Percentiles rank a stretch among this genome's conserved stretches.
Evolutionary conservation across 2,888 invertebrate genomes (phyloP).

Genomic region (Meganola albula): DNA sequence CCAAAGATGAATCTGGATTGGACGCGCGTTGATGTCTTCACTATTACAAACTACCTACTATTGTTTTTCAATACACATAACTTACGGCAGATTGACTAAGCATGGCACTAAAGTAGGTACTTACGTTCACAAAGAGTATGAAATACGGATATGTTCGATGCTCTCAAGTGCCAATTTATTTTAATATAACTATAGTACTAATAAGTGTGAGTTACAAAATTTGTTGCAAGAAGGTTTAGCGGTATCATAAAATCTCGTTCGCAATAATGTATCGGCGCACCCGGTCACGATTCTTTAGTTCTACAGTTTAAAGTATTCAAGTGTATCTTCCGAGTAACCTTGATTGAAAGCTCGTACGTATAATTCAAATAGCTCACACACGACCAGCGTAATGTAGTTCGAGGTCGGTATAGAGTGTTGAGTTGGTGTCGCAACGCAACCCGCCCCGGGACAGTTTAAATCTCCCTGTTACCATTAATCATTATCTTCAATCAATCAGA

Average conservation of each 20-base stretch:
- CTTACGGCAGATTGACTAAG: no score
- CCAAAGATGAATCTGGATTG: slow-evolving; percentile 22
- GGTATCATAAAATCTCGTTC: slow-evolving; percentile 14
- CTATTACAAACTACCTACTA: slow-evolving; percentile 13
- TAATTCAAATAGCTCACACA: slow-evolving; percentile 52
- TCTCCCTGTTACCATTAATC: slow-evolving; percentile 23
- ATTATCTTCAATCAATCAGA: slow-evolving; percentile 16
- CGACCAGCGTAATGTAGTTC: slow-evolving; percentile 49
- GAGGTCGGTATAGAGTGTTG: slow-evolving; percentile 45
- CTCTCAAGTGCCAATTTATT: no score
- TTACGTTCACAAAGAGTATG: slow-evolving; percentile 7
- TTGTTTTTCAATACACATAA: no score
- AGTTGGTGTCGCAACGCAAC: slow-evolving; percentile 50
- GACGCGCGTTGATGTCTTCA: slow-evolving; percentile 33
- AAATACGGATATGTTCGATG: slow-evolving; percentile 13
- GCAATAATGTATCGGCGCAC: slow-evolving; percentile 27
- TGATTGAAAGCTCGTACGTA: slow-evolving; percentile 30
- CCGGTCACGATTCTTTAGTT: slow-evolving; percentile 30
- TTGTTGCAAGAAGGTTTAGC: no score
- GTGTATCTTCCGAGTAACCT: slow-evolving; percentile 34
- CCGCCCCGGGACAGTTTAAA: slow-evolving; percentile 41
- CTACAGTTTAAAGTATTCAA: slow-evolving; percentile 5
- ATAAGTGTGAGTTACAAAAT: no score
- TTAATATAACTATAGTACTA: no score
- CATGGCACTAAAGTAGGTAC: no score